Percentiles rank a stretch among this genome's conserved stretches.
phyloP scores from a whole-genome alignment of 2,113 vertebrate genomes.

The Anguilla japonica region DNA sequence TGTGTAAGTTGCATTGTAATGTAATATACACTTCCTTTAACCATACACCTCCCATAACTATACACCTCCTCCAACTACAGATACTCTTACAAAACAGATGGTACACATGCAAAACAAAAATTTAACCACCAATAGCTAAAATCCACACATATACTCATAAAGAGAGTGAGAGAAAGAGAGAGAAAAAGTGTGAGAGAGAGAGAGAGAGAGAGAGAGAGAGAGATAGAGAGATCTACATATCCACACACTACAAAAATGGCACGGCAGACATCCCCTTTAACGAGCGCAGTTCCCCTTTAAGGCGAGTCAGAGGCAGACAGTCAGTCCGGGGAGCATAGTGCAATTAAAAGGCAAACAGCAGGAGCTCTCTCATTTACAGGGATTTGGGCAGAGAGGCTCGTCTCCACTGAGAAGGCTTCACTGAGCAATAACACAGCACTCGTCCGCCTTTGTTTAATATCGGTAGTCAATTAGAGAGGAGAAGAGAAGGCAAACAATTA shows the following conservation, averaged over 20 bases:
- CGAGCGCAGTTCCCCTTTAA: neutral
- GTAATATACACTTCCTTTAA: no score
- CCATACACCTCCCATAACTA: no score
- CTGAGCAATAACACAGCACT: slow-evolving; percentile 37
- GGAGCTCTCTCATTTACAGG: slow-evolving; percentile 49
- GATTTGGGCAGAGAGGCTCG: slow-evolving; percentile 47
- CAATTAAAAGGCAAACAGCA: slow-evolving; percentile 56
- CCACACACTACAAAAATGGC: neutral
- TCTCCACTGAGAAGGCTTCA: slow-evolving; percentile 49
- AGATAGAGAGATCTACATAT: no score
- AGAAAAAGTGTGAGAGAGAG: no score
- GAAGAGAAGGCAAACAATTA: slow-evolving; percentile 57
- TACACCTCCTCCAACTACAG: no score
- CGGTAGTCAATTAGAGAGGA: slow-evolving; percentile 56
- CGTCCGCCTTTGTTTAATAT: slow-evolving; percentile 56
- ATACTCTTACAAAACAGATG: no score
- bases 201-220: no score
- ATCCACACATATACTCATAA: no score
- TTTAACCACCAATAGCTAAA: no score
- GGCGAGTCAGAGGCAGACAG: neutral
- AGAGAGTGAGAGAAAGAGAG: no score
- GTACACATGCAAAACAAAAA: no score
- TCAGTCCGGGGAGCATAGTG: slow-evolving; percentile 30
- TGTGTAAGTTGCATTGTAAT: no score
- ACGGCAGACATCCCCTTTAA: slow-evolving; percentile 11